A percentile compares a stretch with the other conserved stretches of the same genome.
These are phyloP conservation scores for Chrysocyon brachyurus DNA, from an alignment of 2,797 vertebrate species.

Conservation along the genomic window DNA sequence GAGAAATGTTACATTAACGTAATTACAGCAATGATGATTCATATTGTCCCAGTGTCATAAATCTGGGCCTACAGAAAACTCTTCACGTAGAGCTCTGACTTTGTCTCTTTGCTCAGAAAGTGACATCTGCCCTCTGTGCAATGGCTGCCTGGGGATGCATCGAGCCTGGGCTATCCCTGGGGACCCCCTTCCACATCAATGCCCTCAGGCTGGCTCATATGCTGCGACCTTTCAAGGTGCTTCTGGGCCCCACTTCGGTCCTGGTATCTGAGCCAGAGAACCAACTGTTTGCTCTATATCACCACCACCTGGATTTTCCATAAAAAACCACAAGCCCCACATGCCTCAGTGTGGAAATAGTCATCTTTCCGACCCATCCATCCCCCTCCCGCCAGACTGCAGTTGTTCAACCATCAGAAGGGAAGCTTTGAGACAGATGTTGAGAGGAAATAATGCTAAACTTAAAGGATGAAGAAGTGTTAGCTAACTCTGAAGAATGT, in stretches of 20 bases:
- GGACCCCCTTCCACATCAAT: not conserved
- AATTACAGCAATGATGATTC: constrained; percentile 19
- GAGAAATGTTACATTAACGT: constrained; percentile 48
- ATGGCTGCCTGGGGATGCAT: too few species aligned
- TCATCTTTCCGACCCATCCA: not conserved
- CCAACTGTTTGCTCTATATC: not conserved
- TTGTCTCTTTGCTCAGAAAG: not conserved
- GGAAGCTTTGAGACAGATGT: not conserved
- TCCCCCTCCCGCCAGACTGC: not conserved
- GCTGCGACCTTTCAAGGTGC: not conserved
- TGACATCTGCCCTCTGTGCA: not conserved
- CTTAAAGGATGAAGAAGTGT: not conserved
- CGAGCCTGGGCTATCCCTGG: fast-evolving
- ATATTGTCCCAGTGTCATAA: not conserved
- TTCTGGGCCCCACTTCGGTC: not conserved
- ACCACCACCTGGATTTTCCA: not conserved
- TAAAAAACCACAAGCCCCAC: not conserved
- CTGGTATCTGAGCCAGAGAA: not conserved
- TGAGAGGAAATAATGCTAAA: not conserved
- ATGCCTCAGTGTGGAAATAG: not conserved
- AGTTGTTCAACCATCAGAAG: not conserved
- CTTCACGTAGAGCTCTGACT: not conserved
- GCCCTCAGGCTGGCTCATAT: not conserved
- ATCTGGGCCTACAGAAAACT: not conserved
- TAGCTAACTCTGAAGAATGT: not conserved